Evolutionary conservation across 2,113 vertebrate species (phyloP), one percentile per base, ranked within the genome.

Genomic region (Emydura subglobosa): DNA sequence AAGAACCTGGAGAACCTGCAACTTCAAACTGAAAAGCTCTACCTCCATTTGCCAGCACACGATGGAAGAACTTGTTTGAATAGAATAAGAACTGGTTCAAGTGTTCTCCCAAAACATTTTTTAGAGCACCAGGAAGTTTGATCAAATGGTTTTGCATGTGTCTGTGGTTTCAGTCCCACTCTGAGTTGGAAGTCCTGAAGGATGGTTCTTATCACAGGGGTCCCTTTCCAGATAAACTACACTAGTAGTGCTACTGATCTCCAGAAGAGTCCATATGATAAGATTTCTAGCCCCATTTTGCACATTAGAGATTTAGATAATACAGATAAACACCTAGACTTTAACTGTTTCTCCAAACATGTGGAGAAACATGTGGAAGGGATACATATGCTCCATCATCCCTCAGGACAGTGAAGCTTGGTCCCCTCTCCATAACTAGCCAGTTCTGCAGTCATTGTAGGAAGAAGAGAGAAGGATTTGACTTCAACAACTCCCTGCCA

Each of bases 371-470:
- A 39, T 17, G 61, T 72, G 65, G 19, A 72, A 72, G 9, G 34
- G n/a, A 39, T 39, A 39, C 14, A 68, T 68, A 68, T 68, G 61
- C 34, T 68, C 34, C 34, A 68, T 22, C 88, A 51, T 82, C 0
- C 17, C 17, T 5, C 54, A 21, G 44, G 29, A n/a, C 78, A 39
- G 34, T n/a, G 44, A 88, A 59, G 2, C 6, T 59, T 0, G 0
- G 34, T 54, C 3, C 5, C 21, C 78, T 1, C 53, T 0, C 0
- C 5, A 68, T 31, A 84, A 25, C 24, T 50, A 55, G 27, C 61
- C 21, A 3, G 3, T 85, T 16, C 55, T 82, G 55, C 12, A 86
- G 4, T 88, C 9, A 5, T 24, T 74, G 79, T n/a, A 9, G 47
- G 78, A n/a, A 25, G 10, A 5, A 10, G 8, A 72, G 65, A 68